Conservation (phyloP, 92 coral and sea anemone genomes). For the Porites lobata region DNA sequence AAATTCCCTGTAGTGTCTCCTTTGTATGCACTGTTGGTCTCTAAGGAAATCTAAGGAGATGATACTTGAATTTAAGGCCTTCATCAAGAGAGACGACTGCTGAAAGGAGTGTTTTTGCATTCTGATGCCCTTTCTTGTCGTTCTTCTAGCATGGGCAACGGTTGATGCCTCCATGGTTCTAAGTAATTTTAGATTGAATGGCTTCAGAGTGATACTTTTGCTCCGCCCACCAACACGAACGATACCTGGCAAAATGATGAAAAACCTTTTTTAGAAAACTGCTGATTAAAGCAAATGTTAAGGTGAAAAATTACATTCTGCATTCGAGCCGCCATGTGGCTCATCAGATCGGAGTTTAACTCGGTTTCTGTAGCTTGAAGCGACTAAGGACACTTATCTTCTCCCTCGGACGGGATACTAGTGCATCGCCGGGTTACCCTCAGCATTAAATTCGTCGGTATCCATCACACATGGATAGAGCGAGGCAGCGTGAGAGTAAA, state of each 20-base stretch:
- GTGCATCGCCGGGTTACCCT: no score
- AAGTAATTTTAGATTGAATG: conserved; percentile 44
- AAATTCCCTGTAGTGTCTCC: conserved; percentile 11
- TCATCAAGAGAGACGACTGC: conserved; percentile 11
- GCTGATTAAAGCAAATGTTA: no score
- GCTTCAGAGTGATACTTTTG: conserved; percentile 55
- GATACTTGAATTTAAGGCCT: conserved; percentile 26
- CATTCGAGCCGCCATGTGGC: no score
- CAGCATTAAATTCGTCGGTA: no score
- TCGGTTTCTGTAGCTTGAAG: no score
- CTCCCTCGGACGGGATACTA: no score
- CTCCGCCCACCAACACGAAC: conserved; percentile 97
- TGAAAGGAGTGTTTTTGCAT: neutral
- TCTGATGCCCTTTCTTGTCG: neutral
- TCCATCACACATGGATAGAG: no score
- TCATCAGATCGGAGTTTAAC: no score
- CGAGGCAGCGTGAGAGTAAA: no score
- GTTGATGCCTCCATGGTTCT: neutral
- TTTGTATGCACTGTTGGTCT: neutral
- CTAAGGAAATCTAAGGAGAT: conserved; percentile 25
- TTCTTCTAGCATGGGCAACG: neutral
- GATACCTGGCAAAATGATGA: conserved; percentile 34
- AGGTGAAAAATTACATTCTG: no score
- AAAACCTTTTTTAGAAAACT: no score
- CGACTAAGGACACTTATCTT: no score